These are phyloP conservation scores for Corythoichthys haematopterus DNA, from an alignment of 2,113 vertebrate species.

Conservation along the genomic window DNA sequence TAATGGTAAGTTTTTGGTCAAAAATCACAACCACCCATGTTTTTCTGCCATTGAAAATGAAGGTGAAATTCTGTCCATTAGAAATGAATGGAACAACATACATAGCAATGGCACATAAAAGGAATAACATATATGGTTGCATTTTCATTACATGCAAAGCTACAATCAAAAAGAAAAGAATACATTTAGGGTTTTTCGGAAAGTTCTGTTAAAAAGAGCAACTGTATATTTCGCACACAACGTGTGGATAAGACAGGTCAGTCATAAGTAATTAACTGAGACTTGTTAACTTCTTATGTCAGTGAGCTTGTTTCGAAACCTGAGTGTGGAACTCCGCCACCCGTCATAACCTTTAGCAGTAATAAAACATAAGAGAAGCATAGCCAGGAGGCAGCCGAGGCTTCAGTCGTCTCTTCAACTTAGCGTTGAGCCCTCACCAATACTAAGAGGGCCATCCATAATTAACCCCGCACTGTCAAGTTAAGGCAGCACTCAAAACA, in stretches of 20 bases:
- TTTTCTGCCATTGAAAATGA: no score
- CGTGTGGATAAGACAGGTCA: conserved; percentile 30
- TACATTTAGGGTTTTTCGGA: background rate
- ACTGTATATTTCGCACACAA: conserved; percentile 5
- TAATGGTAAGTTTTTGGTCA: no score
- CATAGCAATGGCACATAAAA: no score
- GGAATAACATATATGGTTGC: no score
- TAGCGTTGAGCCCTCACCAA: conserved; percentile 35
- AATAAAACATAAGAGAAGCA: conserved; percentile 57
- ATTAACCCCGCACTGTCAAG: conserved; percentile 62
- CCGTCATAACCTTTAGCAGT: conserved; percentile 32
- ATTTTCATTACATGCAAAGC: no score
- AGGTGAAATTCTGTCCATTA: no score
- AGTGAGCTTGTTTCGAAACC: conserved; percentile 34
- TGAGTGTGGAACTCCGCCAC: conserved; percentile 26
- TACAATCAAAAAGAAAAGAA: background rate
- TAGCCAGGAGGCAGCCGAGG: conserved; percentile 46
- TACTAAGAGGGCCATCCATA: conserved; percentile 59
- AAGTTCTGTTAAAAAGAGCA: background rate
- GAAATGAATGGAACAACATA: no score
- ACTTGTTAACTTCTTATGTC: conserved; percentile 41
- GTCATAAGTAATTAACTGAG: conserved; percentile 44
- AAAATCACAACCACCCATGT: no score
- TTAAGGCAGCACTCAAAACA: conserved; percentile 54
- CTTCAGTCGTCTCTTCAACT: conserved; percentile 39